Base-by-base conservation (phyloP, 2,797 vertebrate genomes). In the Eptatretus atami region DNA sequence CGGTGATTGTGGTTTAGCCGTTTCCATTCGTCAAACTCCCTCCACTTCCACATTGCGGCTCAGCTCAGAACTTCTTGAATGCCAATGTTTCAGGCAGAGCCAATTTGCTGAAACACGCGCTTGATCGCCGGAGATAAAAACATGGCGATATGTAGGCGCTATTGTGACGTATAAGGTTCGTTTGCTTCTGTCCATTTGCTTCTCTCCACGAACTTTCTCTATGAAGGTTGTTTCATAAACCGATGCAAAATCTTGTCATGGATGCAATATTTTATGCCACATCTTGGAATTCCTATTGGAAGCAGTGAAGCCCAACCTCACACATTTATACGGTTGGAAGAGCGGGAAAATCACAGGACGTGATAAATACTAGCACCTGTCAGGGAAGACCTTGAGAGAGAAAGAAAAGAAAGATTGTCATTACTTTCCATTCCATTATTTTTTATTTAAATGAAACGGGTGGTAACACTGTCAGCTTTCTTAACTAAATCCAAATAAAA, bases 291-390 rank as follows among this genome's bases (percentile, higher is more conserved):
- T 61, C 57, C 57, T 61, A 25, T 61, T 61, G n/a, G 25, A 25
- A 61, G 57, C 57, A 25, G 57, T 12, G n/a, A 61, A 61, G 57
- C 57, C n/a, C 57, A 61, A 61, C 57, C 10, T 61, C 57, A 61
- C 57, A 61, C 57, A 61, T 61, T 61, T 61, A 61, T 61, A 61
- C 25, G 57, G 57, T 61, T 61, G 57, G 57, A 61, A 12, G 57
- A 61, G 12, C 57, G 25, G 25, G 57, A 61, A 61, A 61, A 61
- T 61, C 57, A 61, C 57, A n/a, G 57, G 57, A 61, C 25, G n/a
- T 61, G n/a, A 61, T 61, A 61, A 61, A 61, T 61, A 61, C 57
- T 61, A 61, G n/a, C 57, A n/a, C 57, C 57, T 61, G 57, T 61
- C 57, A 61, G 12, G n/a, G 57, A 61, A 61, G 57, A 61, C 57